phyloP scores from a whole-genome alignment of 2,113 vertebrate genomes.

The Platysternon megacephalum region DNA sequence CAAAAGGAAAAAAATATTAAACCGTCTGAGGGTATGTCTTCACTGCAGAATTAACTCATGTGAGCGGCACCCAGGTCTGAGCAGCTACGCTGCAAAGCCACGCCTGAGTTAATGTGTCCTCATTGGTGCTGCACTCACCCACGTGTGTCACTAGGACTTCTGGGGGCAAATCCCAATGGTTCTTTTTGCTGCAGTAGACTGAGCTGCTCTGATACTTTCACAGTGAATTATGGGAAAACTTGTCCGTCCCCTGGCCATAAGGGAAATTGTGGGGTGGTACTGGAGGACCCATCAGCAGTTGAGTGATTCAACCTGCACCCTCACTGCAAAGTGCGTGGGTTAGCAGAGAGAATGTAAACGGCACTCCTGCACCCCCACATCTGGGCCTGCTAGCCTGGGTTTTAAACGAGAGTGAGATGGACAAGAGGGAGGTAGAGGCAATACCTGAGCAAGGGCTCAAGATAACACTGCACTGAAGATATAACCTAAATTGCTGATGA shows the following conservation, averaged over 20 bases:
- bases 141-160: fast-evolving
- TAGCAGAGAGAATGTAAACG: fast-evolving
- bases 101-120: background rate
- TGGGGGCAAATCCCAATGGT: background rate
- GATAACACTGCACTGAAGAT: background rate
- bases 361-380: fast-evolving
- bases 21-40: background rate
- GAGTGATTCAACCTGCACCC: background rate
- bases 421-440: background rate
- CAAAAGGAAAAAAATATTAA: background rate
- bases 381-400: background rate
- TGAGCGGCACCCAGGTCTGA: background rate
- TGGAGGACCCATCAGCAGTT: background rate
- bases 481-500: background rate
- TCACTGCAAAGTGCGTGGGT: background rate
- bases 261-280: background rate
- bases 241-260: background rate
- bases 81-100: background rate
- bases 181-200: fast-evolving
- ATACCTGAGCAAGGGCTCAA: background rate
- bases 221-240: background rate
- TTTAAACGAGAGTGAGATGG: background rate
- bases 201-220: background rate
- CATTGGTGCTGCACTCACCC: background rate
- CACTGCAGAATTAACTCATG: background rate